A percentile compares a stretch with the other conserved stretches of the same genome.
Evolutionary conservation across 2,113 vertebrate genomes (phyloP).

Genomic region (Prunella himalayana): DNA sequence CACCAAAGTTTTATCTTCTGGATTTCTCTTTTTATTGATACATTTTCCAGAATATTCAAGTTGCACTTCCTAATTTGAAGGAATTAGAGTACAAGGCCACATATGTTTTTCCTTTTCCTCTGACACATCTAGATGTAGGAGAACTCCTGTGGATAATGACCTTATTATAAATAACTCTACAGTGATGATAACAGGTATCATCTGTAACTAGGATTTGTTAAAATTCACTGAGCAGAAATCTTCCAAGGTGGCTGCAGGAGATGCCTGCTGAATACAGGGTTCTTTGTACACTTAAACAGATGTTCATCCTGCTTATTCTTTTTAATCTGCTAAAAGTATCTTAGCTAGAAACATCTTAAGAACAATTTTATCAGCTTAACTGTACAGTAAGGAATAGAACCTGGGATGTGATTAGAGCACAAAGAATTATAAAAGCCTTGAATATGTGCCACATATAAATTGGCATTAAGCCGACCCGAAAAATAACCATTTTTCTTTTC

Average conservation of each 20-base stretch:
- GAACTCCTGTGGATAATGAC: background rate
- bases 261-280: background rate
- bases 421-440: background rate
- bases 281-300: background rate
- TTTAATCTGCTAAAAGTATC: slow-evolving; percentile 39
- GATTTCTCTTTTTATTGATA: background rate
- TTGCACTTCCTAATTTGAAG: background rate
- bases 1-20: background rate
- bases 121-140: background rate
- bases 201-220: background rate
- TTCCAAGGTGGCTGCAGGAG: background rate
- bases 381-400: background rate
- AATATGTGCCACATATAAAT: background rate
- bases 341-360: slow-evolving; percentile 33
- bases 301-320: slow-evolving; percentile 23
- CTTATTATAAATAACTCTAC: background rate
- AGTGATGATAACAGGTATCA: background rate
- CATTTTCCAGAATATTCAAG: background rate
- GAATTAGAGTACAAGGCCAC: background rate
- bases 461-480: background rate
- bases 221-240: background rate
- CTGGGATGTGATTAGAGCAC: background rate
- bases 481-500: background rate
- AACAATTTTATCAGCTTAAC: slow-evolving; percentile 25
- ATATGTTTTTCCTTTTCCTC: background rate